Percentiles rank a stretch among this genome's conserved stretches.
Conservation (phyloP, 2,888 invertebrate genomes). For the Rhaphigaster nebulosa region DNA sequence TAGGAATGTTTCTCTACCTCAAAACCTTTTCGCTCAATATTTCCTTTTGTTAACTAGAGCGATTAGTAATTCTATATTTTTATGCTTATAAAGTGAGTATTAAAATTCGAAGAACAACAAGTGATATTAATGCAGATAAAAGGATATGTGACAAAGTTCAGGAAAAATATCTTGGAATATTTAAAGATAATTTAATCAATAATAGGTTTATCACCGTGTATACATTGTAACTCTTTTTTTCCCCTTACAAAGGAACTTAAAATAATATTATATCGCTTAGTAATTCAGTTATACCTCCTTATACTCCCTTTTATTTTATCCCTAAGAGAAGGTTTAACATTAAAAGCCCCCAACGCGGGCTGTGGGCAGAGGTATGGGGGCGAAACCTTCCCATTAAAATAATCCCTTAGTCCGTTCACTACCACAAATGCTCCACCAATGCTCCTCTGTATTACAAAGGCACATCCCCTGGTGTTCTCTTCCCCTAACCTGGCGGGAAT, state of each 20-base stretch:
- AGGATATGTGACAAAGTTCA: background rate
- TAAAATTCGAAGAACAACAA: background rate
- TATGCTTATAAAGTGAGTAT: background rate
- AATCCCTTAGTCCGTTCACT: background rate
- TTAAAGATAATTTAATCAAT: background rate
- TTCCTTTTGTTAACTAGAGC: too few relatives aligned
- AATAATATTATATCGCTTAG: background rate
- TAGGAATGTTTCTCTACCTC: too few relatives aligned
- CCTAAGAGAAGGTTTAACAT: background rate
- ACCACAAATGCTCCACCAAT: conserved; percentile 1
- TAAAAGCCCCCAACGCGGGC: background rate
- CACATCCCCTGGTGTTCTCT: background rate
- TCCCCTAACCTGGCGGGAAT: background rate
- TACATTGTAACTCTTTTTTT: background rate
- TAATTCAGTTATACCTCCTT: conserved; percentile 11
- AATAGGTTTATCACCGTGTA: background rate
- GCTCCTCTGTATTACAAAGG: conserved; percentile 17
- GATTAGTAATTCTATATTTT: too few relatives aligned
- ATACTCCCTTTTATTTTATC: background rate
- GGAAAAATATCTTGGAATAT: background rate
- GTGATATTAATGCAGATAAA: background rate
- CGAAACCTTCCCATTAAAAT: background rate
- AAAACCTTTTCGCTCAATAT: too few relatives aligned
- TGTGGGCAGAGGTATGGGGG: background rate
- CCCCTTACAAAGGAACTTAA: background rate